phyloP scores from a whole-genome alignment of 2,888 invertebrate species.

The Pandemis corylana region DNA sequence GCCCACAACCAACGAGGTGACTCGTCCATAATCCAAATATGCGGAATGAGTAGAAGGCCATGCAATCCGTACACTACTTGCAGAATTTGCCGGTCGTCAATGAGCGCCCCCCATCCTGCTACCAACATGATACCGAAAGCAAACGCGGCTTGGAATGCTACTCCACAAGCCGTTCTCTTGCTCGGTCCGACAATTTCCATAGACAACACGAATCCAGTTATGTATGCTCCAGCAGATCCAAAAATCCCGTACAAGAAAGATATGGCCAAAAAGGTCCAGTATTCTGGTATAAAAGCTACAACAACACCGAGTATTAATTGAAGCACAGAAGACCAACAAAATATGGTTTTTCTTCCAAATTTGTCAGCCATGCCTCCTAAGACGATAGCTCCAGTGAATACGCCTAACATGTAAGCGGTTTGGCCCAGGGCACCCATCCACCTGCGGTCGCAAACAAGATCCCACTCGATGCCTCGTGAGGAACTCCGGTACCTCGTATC shows the following conservation, averaged over 20 bases:
- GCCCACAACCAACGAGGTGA: constrained; percentile 96
- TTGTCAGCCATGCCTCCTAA: constrained; percentile 93
- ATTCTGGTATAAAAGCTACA: constrained; percentile 92
- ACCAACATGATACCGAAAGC: constrained; percentile 93
- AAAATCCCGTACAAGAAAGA: constrained; percentile 91
- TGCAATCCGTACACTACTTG: constrained; percentile 93
- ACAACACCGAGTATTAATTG: constrained; percentile 89
- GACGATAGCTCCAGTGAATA: constrained; percentile 92
- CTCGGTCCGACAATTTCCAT: constrained; percentile 94
- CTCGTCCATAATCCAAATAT: constrained; percentile 96
- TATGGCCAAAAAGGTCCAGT: constrained; percentile 88
- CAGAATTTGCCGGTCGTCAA: constrained; percentile 89
- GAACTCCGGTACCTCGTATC: constrained; percentile 89
- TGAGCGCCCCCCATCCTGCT: constrained; percentile 92
- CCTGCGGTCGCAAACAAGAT: constrained; percentile 90
- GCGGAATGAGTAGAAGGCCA: constrained; percentile 88
- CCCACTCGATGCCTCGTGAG: constrained; percentile 92
- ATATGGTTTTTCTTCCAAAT: constrained; percentile 92
- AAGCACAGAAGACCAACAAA: constrained; percentile 91
- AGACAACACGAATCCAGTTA: constrained; percentile 88
- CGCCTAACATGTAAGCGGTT: constrained; percentile 92
- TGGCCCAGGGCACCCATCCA: constrained; percentile 94
- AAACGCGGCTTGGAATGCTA: constrained; percentile 91
- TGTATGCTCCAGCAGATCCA: constrained; percentile 92
- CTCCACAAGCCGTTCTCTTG: constrained; percentile 91